These are phyloP conservation scores for Heliconius nattereri DNA, from an alignment of 1,140 invertebrate species.

Conservation along the genomic window DNA sequence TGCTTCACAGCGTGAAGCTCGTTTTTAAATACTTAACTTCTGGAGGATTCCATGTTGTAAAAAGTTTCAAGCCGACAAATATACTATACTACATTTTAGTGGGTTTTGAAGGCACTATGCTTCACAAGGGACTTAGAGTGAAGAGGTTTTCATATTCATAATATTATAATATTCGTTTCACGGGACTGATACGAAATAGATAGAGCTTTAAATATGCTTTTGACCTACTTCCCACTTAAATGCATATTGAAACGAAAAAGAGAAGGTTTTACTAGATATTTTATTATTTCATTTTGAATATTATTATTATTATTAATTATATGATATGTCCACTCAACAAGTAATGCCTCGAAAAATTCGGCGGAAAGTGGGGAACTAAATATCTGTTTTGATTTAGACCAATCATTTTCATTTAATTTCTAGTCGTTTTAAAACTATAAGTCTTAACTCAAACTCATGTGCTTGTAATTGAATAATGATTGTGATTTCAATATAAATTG, in stretches of 20 bases:
- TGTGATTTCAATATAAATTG: not conserved
- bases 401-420: no score
- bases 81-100: not conserved
- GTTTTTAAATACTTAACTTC: no score
- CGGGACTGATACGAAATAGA: not conserved
- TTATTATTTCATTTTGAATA: not conserved
- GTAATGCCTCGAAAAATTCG: no score
- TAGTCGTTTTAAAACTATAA: no score
- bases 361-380: no score
- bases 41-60: no score
- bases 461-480: no score
- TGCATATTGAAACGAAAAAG: constrained; percentile 14
- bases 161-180: constrained; percentile 12
- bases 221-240: constrained; percentile 8
- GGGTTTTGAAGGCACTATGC: not conserved
- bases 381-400: no score
- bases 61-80: no score
- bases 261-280: not conserved
- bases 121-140: not conserved
- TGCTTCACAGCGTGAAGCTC: no score
- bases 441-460: no score
- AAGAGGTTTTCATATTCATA: not conserved
- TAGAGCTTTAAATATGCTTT: constrained; percentile 8
- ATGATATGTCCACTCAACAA: no score
- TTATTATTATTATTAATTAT: not conserved